Conservation (phyloP, 2,797 vertebrate species). For the Xerus rutilus region DNA sequence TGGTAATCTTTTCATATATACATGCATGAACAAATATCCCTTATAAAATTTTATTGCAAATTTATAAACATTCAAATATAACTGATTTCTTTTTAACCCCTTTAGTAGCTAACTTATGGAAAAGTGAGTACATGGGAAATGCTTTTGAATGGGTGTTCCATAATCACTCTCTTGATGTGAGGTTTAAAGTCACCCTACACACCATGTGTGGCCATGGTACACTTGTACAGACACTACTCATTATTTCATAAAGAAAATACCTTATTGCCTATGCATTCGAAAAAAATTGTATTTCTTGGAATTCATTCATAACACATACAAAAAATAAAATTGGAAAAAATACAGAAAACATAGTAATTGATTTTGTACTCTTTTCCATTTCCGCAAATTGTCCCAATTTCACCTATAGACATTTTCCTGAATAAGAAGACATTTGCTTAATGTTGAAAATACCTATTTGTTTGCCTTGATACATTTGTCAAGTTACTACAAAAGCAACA, state of each 20-base stretch:
- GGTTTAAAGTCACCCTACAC: neutral
- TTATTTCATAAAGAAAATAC: neutral
- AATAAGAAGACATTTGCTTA: neutral
- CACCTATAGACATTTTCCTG: neutral
- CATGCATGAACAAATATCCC: neutral
- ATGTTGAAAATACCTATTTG: conserved; percentile 28
- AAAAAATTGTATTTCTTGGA: neutral
- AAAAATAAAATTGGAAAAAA: neutral
- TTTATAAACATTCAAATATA: neutral
- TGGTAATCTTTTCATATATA: neutral
- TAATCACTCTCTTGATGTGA: neutral
- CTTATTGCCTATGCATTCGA: neutral
- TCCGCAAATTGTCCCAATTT: neutral
- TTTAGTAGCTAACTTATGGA: neutral
- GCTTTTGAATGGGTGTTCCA: neutral
- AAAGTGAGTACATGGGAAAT: neutral
- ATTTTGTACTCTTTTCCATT: neutral
- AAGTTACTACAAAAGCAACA: neutral
- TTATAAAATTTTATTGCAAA: neutral
- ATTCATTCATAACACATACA: neutral
- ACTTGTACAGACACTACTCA: neutral
- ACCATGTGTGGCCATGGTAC: neutral
- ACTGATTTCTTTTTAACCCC: neutral
- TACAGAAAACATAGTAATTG: neutral
- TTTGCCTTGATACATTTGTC: neutral